Percentiles rank a stretch among this genome's conserved stretches.
phyloP scores from a whole-genome alignment of 2,797 vertebrate species.

The Platalea minor region DNA sequence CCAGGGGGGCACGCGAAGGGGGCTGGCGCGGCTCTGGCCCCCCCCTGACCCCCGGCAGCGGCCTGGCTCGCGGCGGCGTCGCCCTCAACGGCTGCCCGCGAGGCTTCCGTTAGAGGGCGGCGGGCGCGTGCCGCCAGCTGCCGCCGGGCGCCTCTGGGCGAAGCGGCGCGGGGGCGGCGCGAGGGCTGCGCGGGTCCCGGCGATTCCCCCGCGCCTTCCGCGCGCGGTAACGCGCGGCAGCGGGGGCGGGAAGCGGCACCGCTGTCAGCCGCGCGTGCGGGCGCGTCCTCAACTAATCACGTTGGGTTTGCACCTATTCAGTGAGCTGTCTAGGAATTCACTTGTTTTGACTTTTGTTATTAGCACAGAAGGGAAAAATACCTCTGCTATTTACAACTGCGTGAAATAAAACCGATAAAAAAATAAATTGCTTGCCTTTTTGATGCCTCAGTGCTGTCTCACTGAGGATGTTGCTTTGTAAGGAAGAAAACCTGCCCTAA shows the following conservation, averaged over 20 bases:
- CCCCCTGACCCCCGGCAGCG: no score
- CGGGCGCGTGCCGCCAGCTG: not conserved
- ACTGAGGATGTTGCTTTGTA: not conserved
- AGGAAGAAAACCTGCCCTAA: not conserved
- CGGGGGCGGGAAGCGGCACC: not conserved
- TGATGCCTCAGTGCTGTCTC: not conserved
- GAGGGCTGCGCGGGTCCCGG: not conserved
- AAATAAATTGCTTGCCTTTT: not conserved
- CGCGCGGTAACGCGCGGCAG: not conserved
- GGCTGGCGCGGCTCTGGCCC: not conserved
- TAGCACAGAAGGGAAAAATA: not conserved
- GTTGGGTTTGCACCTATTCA: not conserved
- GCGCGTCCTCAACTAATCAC: not conserved
- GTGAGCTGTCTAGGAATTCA: conserved; percentile 49
- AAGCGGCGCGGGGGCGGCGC: not conserved
- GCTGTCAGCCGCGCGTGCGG: not conserved
- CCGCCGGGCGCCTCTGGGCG: not conserved
- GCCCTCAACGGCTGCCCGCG: not conserved
- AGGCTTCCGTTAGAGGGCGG: not conserved
- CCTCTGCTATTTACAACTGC: not conserved
- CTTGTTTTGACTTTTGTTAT: conserved; percentile 3
- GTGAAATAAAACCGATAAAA: not conserved
- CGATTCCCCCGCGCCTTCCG: not conserved
- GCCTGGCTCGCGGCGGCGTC: not conserved
- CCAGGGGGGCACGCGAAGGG: not conserved